Percentiles rank a stretch among this genome's conserved stretches.
phyloP scores from a whole-genome alignment of 2,113 vertebrate species.

The Trichomycterus rosablanca region DNA sequence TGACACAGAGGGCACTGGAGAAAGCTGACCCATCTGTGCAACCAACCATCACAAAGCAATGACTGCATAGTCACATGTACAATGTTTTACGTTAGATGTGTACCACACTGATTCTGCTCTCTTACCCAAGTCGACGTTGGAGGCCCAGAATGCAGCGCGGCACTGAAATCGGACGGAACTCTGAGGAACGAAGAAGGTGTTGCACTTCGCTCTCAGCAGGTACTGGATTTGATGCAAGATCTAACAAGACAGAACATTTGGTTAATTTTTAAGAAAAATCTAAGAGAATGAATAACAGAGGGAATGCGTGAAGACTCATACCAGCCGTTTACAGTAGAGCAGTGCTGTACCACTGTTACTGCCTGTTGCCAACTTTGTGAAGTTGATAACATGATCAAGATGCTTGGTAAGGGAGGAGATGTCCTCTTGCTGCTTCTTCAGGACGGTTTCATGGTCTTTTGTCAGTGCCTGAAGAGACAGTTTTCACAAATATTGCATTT shows the following conservation, averaged over 20 bases:
- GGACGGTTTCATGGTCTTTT: conserved; percentile 85
- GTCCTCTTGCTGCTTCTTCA: conserved; percentile 91
- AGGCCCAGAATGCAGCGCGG: conserved; percentile 71
- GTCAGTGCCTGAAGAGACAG: conserved; percentile 74
- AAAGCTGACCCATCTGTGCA: too few relatives aligned
- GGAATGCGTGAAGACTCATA: too few relatives aligned
- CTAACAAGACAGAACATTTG: conserved; percentile 42
- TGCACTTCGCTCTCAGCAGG: conserved; percentile 70
- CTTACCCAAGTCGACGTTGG: conserved; percentile 73
- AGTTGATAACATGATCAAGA: conserved; percentile 92
- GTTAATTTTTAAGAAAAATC: too few relatives aligned
- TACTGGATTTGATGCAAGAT: conserved; percentile 73
- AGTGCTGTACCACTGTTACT: conserved; percentile 86
- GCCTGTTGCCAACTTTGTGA: conserved; percentile 93
- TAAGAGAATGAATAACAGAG: too few relatives aligned
- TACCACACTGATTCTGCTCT: neutral
- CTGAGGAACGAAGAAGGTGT: conserved; percentile 66
- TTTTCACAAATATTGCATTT: neutral
- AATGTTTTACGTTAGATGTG: too few relatives aligned
- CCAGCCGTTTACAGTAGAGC: conserved; percentile 58
- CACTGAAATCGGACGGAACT: conserved; percentile 72
- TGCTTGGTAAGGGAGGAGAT: conserved; percentile 84
- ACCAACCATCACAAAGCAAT: too few relatives aligned
- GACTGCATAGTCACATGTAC: too few relatives aligned
- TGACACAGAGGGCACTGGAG: too few relatives aligned